Base-by-base conservation (phyloP, 2,888 invertebrate genomes). In the Seira ritae region DNA sequence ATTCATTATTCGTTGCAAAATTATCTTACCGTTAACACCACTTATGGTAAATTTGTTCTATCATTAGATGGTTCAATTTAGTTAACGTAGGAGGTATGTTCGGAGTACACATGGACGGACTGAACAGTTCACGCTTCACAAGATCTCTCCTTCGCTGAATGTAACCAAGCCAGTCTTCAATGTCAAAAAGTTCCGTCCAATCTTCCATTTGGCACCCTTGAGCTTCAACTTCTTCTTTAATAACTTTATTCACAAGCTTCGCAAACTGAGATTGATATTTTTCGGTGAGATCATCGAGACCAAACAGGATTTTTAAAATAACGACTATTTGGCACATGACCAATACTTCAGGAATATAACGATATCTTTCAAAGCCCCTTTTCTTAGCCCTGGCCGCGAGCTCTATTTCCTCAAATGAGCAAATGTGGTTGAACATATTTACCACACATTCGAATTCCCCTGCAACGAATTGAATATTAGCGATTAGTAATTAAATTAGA, bases 281-380 rank as follows among this genome's bases (percentile, higher is more conserved):
- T 76, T 89, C 89, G 0, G 89, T 89, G 0, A 73, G 70, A 37
- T 87, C 89, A 66, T 89, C 89, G 0, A 89, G 69, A 0, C 87
- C 87, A 80, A 89, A 89, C 1, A 89, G 31, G 78, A 89, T 72
- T 73, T 86, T 86, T 55, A 89, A 23, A 2, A 80, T 50, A 1
- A 85, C 69, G 0, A 87, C 70, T 22, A 85, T 78, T 20, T 75
- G 67, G 15, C 72, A 66, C 0, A 86, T 55, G 1, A 82, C 67
- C 66, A 84, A 31, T 8, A 88, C 20, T 76, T 89, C 89, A 15
- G 85, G 82, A 2, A 87, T 55, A 10, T 42, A 20, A 68, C 72
- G 69, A 23, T 20, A 75, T 23, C 15, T 50, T 19, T 70, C 12
- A 22, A 37, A 4, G 22, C 19, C 3, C 4, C 55, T n/a, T 24